Evolutionary conservation across 2,113 vertebrate species (phyloP), one percentile per base, ranked within the genome.

Genomic region (Bungarus multicinctus): DNA sequence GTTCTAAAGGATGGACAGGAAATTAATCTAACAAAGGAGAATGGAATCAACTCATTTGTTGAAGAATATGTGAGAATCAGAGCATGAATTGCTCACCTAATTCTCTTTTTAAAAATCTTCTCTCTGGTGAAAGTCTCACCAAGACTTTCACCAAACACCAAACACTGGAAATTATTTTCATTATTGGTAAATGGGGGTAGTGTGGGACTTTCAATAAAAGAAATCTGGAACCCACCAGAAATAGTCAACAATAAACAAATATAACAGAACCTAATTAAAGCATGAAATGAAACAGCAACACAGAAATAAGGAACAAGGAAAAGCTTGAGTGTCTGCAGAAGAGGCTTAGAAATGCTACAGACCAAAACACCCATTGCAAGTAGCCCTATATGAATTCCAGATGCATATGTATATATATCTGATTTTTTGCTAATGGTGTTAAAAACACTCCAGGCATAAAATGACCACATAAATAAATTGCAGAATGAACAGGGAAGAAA

Each of bases 401-500:
- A 57, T 50, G 64, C 87, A 27, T 74, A 39, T 18, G 7, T 47
- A 57, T n/a, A 53, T 34, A 2, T 4, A 45, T 39, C 9, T 43
- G 88, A 54, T 55, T 27, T 81, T 39, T 81, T 47, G 11, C 58
- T 39, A 88, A 52, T 23, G 39, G 60, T 89, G 25, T 27, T 89
- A 89, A 92, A 92, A 30, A 81, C 54, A 23, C 34, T 30, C 34
- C 39, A 89, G 85, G 64, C 87, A 55, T 85, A 57, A 89, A 89
- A 50, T 54, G 34, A 23, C 16, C 47, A 89, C 45, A 57, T 85
- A 92, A 92, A 92, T 89, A 92, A 69, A 89, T 74, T 57, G 64
- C 87, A 30, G 50, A 74, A 52, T 4, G 34, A 39, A 89, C 27
- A 54, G 30, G 34, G 88, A 81, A 87, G 39, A 89, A 92, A 92